These are phyloP conservation scores for Cisticola juncidis DNA, from an alignment of 2,113 vertebrate species.

Conservation along the genomic window DNA sequence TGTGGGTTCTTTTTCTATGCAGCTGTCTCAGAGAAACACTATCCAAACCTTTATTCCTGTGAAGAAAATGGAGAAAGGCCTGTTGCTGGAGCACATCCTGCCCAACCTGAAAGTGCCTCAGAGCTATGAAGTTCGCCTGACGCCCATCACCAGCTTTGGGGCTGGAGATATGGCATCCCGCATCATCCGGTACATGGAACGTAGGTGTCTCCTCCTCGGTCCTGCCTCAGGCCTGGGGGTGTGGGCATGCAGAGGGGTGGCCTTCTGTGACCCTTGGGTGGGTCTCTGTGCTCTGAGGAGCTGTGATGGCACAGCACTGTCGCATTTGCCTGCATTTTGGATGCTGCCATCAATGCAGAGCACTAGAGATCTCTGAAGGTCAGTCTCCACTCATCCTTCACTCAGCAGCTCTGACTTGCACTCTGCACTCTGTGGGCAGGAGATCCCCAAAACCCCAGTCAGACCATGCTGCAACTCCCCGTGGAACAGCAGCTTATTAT, in stretches of 20 bases:
- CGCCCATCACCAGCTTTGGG: conserved; percentile 89
- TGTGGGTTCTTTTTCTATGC: background rate
- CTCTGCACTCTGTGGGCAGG: background rate
- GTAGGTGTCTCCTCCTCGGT: conserved; percentile 77
- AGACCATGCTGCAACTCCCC: background rate
- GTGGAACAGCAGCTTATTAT: background rate
- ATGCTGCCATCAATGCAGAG: background rate
- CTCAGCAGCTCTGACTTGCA: background rate
- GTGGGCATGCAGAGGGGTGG: background rate
- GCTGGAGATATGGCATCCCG: conserved; percentile 85
- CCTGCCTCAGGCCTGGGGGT: background rate
- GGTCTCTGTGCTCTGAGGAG: background rate
- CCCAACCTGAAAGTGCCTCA: conserved; percentile 87
- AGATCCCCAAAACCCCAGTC: background rate
- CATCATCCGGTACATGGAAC: conserved; percentile 91
- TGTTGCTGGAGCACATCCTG: conserved; percentile 85
- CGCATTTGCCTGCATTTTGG: background rate
- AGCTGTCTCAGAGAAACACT: conserved; percentile 80
- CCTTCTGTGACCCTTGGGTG: background rate
- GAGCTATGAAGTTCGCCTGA: conserved; percentile 90
- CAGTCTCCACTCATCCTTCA: background rate
- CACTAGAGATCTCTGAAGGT: background rate
- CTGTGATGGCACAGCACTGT: background rate
- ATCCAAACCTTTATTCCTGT: conserved; percentile 84
- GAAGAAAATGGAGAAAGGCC: conserved; percentile 85